These are phyloP conservation scores for Cryptomyrus ogoouensis DNA, from an alignment of 2,113 vertebrate species.

Conservation along the genomic window DNA sequence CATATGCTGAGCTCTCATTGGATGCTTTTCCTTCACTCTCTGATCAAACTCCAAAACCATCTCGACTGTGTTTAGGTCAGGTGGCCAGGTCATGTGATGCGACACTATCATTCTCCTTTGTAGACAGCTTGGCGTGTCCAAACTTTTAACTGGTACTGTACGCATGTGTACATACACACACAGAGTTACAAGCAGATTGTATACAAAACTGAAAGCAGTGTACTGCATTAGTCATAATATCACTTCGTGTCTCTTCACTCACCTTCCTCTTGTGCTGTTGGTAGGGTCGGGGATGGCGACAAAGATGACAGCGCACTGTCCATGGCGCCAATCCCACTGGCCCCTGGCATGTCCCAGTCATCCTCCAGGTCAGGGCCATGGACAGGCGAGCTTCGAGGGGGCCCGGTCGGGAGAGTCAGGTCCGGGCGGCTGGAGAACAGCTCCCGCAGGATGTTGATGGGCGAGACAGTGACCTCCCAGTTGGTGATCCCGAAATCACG, in stretches of 20 bases:
- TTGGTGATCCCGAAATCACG: conserved; percentile 93
- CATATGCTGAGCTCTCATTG: neutral
- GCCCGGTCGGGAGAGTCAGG: conserved; percentile 62
- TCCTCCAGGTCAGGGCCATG: conserved; percentile 40
- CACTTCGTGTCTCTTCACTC: neutral
- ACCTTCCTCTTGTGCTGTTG: neutral
- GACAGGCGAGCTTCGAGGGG: conserved; percentile 42
- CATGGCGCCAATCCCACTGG: conserved; percentile 35
- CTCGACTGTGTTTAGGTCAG: neutral
- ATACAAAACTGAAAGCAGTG: neutral
- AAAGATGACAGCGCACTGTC: conserved; percentile 45
- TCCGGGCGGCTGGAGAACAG: conserved; percentile 80
- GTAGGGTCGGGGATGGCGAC: conserved; percentile 33
- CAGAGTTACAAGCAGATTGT: conserved; percentile 11
- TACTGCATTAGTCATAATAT: neutral
- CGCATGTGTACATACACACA: neutral
- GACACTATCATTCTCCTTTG: neutral
- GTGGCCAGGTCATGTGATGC: neutral
- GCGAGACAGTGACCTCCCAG: conserved; percentile 91
- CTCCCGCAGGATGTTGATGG: conserved; percentile 87
- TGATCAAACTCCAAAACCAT: neutral
- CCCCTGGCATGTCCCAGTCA: conserved; percentile 42
- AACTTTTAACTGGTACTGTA: neutral
- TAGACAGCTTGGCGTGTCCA: neutral
- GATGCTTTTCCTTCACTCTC: neutral